These are phyloP conservation scores for Takifugu bimaculatus DNA, from an alignment of 2,113 vertebrate genomes.

Conservation along the genomic window DNA sequence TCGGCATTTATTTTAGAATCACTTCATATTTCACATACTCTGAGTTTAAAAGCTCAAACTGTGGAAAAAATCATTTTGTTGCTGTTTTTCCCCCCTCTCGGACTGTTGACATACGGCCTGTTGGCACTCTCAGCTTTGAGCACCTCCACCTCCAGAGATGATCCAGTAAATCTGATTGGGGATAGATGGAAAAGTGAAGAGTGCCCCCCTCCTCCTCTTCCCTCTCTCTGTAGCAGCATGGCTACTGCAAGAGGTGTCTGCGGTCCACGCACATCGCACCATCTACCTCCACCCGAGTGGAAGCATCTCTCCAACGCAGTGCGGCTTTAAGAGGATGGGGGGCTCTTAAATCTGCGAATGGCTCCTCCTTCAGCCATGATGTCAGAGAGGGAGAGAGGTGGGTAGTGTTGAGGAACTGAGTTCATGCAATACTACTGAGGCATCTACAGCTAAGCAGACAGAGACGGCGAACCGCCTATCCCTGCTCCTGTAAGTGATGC, in stretches of 20 bases:
- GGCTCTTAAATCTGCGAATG: slow-evolving; percentile 65
- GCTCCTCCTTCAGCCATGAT: slow-evolving; percentile 73
- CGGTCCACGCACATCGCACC: slow-evolving; percentile 37
- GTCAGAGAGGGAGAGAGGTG: slow-evolving; percentile 75
- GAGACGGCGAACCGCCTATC: slow-evolving; percentile 70
- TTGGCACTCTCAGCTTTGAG: slow-evolving; percentile 27
- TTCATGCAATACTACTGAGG: slow-evolving; percentile 80
- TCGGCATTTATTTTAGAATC: too few species aligned
- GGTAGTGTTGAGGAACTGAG: slow-evolving; percentile 74
- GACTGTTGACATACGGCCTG: slow-evolving; percentile 7
- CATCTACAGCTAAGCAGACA: slow-evolving; percentile 74
- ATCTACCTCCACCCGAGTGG: slow-evolving; percentile 38
- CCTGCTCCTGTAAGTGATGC: slow-evolving; percentile 77
- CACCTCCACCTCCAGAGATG: slow-evolving; percentile 24
- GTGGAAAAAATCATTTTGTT: too few species aligned
- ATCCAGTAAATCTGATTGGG: slow-evolving; percentile 23
- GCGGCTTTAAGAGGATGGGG: slow-evolving; percentile 75
- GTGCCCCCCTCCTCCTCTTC: slow-evolving; percentile 67
- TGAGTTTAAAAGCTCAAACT: too few species aligned
- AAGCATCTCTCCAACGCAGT: slow-evolving; percentile 69
- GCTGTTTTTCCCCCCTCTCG: slow-evolving; percentile 4
- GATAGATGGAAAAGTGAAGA: slow-evolving; percentile 66
- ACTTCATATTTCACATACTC: too few species aligned
- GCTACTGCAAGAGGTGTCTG: slow-evolving; percentile 38
- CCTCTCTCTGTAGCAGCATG: slow-evolving; percentile 28